phyloP scores from a whole-genome alignment of 2,113 vertebrate species.

The Hiodon tergisus region DNA sequence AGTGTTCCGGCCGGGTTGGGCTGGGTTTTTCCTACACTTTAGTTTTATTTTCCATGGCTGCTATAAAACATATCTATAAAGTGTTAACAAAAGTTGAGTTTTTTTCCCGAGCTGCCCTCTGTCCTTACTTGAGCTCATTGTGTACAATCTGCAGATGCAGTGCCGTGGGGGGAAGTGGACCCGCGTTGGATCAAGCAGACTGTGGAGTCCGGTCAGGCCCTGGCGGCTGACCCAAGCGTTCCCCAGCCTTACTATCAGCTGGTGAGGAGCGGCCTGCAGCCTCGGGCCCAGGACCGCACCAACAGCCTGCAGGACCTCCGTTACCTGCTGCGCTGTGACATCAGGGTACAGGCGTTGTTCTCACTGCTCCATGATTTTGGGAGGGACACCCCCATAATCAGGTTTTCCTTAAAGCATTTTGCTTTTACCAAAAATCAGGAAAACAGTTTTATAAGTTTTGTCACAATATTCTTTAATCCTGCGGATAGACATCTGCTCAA shows the following conservation, averaged over 20 bases:
- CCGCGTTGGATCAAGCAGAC: conserved; percentile 45
- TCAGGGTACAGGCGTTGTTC: conserved; percentile 35
- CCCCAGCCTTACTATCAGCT: conserved; percentile 51
- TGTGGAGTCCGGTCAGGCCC: conserved; percentile 49
- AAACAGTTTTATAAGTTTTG: no score
- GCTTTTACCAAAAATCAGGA: background rate
- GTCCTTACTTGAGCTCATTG: background rate
- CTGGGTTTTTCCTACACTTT: background rate
- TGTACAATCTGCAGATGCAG: conserved; percentile 39
- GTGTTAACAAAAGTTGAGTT: background rate
- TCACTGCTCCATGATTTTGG: background rate
- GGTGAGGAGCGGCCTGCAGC: conserved; percentile 47
- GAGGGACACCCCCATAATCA: no score
- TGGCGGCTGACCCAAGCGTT: conserved; percentile 40
- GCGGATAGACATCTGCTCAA: background rate
- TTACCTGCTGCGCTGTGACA: conserved; percentile 45
- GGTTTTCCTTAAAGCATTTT: no score
- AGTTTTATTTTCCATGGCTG: background rate
- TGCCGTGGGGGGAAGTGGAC: conserved; percentile 55
- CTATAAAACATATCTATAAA: background rate
- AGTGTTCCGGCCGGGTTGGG: background rate
- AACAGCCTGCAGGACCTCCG: conserved; percentile 51
- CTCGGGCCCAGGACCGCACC: conserved; percentile 39
- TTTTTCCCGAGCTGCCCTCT: background rate
- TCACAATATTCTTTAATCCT: no score